A percentile compares a stretch with the other conserved stretches of the same genome.
Evolutionary conservation across 2,797 vertebrate species (phyloP).

Genomic region (Acanthurus lineatus): DNA sequence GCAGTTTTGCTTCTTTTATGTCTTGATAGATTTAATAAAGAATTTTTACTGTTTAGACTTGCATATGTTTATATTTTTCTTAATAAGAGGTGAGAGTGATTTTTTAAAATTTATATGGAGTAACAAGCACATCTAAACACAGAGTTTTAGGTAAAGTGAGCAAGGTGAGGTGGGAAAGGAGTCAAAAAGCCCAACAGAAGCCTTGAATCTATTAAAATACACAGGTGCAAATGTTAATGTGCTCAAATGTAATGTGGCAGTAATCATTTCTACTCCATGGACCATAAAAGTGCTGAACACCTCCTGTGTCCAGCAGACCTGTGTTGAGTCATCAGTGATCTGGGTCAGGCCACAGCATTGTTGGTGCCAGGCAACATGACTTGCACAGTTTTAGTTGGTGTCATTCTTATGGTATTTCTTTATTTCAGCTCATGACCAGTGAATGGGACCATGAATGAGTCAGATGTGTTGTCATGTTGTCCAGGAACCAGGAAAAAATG

Average conservation of each 20-base stretch:
- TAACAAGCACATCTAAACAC: no score
- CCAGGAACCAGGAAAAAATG: slow-evolving; percentile 26
- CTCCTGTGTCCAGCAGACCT: slow-evolving; percentile 38
- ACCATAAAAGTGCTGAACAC: slow-evolving; percentile 50
- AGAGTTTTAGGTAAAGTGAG: slow-evolving; percentile 15
- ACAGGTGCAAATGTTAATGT: neutral
- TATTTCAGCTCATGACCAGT: slow-evolving; percentile 23
- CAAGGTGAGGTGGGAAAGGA: slow-evolving; percentile 13
- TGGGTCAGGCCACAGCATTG: slow-evolving; percentile 12
- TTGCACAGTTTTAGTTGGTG: slow-evolving; percentile 29
- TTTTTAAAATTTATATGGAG: no score
- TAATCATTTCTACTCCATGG: slow-evolving; percentile 11
- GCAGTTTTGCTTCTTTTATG: neutral
- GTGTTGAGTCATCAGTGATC: slow-evolving; percentile 57
- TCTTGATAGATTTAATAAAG: neutral
- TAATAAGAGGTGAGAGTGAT: no score
- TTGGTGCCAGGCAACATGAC: slow-evolving; percentile 27
- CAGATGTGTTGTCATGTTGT: slow-evolving; percentile 36
- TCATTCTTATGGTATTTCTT: slow-evolving; percentile 54
- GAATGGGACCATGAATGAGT: slow-evolving; percentile 28
- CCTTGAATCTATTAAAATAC: slow-evolving; percentile 24
- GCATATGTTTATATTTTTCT: no score
- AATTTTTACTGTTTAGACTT: neutral
- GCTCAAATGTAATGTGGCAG: neutral
- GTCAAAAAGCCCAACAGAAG: slow-evolving; percentile 21